phyloP scores from a whole-genome alignment of 1,140 invertebrate genomes.

The Drosophila grimshawi region DNA sequence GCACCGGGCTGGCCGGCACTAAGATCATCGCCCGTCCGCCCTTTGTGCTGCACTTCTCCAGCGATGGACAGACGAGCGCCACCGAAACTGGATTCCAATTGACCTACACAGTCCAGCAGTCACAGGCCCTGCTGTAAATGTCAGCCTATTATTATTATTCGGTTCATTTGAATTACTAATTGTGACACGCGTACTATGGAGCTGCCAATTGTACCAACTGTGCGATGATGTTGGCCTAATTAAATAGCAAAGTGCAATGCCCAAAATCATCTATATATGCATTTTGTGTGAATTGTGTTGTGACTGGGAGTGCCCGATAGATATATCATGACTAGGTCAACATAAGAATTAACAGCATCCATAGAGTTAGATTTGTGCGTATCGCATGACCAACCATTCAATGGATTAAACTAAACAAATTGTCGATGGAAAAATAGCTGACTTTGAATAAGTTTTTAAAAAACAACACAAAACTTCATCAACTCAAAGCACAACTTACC shows the following conservation, averaged over 20 bases:
- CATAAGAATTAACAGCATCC: no score
- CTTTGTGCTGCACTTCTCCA: conserved; percentile 67
- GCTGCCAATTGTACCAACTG: neutral
- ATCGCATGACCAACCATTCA: no score
- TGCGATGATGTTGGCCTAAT: conserved; percentile 52
- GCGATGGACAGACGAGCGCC: conserved; percentile 66
- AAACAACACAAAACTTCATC: no score
- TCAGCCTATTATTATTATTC: conserved; percentile 43
- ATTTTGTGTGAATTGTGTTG: conserved; percentile 38
- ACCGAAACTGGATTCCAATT: conserved; percentile 68
- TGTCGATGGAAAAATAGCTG: no score
- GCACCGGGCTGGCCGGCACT: conserved; percentile 47
- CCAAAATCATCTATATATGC: conserved; percentile 50
- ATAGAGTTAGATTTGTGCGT: no score
- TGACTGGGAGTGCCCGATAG: no score
- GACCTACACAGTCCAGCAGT: conserved; percentile 56
- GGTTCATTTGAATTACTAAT: conserved; percentile 69
- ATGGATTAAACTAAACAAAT: no score
- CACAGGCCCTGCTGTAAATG: conserved; percentile 36
- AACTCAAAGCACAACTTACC: no score
- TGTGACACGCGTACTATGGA: conserved; percentile 35
- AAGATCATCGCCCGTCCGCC: conserved; percentile 57
- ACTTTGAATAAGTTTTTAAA: no score
- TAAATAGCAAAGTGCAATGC: conserved; percentile 44
- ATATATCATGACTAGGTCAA: no score